phyloP scores from a whole-genome alignment of 2,797 vertebrate genomes.

The Argentina silus region DNA sequence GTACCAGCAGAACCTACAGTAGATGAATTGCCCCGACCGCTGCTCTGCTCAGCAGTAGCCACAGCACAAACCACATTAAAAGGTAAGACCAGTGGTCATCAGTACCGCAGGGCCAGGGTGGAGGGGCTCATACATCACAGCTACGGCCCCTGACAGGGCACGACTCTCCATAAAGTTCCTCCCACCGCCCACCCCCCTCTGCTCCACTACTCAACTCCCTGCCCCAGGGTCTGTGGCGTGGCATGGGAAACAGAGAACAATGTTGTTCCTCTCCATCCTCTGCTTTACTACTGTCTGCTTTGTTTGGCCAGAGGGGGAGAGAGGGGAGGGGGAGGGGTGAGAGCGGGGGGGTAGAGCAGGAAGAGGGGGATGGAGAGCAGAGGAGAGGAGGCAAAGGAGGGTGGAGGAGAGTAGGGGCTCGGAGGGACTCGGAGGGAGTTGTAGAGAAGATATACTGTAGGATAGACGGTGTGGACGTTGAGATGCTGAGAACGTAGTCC shows the following conservation, averaged over 20 bases:
- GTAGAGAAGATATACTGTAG: neutral
- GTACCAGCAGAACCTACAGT: conserved; percentile 5
- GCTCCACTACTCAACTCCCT: neutral
- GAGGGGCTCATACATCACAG: conserved; percentile 44
- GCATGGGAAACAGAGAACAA: conserved; percentile 23
- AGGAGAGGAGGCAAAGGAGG: neutral
- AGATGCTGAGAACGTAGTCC: no score
- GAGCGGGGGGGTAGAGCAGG: neutral
- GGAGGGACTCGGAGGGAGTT: neutral
- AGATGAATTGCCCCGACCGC: conserved; percentile 47
- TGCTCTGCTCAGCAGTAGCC: conserved; percentile 46
- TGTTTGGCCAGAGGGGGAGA: neutral
- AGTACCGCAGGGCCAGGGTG: conserved; percentile 28
- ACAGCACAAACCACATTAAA: conserved; percentile 1
- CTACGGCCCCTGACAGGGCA: conserved; percentile 25
- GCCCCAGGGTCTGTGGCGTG: neutral
- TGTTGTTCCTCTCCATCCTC: neutral
- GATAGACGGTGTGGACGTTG: no score
- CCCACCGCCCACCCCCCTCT: conserved; percentile 15
- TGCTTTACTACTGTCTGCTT: conserved; percentile 3
- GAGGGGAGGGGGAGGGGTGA: neutral
- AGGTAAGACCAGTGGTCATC: conserved; percentile 4
- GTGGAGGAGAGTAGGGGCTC: no score
- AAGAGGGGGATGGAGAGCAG: neutral
- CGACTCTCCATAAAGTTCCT: conserved; percentile 27